Evolutionary conservation across 2,888 invertebrate genomes (phyloP).

Genomic region (Ectobius pallidus): DNA sequence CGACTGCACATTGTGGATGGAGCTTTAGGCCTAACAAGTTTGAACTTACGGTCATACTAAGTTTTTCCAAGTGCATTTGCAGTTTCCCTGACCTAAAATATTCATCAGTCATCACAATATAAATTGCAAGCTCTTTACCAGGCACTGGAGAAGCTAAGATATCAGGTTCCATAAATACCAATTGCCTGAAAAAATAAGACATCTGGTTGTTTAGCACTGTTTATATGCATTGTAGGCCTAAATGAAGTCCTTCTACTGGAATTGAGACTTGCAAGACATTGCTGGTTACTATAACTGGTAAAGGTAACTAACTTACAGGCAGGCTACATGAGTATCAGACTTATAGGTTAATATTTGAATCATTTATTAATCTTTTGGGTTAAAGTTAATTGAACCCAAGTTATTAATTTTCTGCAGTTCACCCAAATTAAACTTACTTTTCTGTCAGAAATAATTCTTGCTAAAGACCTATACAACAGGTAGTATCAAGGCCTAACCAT

Average conservation of each 20-base stretch:
- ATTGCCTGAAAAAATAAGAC: slow-evolving; percentile 44
- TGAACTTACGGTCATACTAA: slow-evolving; percentile 34
- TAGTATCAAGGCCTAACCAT: not conserved
- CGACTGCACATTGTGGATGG: too few relatives aligned
- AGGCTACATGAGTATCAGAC: not conserved
- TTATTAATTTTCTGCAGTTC: too few relatives aligned
- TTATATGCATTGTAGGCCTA: not conserved
- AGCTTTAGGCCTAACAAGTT: too few relatives aligned
- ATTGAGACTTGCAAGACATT: not conserved
- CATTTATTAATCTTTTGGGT: too few relatives aligned
- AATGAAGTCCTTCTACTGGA: not conserved
- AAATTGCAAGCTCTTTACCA: slow-evolving; percentile 46
- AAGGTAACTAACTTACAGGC: not conserved
- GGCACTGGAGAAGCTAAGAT: slow-evolving; percentile 49
- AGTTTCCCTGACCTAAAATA: slow-evolving; percentile 31
- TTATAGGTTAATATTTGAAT: too few relatives aligned
- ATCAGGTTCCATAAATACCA: slow-evolving; percentile 46
- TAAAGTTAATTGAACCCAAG: too few relatives aligned
- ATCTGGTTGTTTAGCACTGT: too few relatives aligned
- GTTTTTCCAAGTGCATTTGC: slow-evolving; percentile 25
- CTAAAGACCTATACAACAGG: too few relatives aligned
- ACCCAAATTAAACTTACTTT: too few relatives aligned
- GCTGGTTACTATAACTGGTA: not conserved
- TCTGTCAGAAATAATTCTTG: too few relatives aligned
- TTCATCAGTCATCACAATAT: slow-evolving; percentile 45